A percentile compares a stretch with the other conserved stretches of the same genome.
phyloP scores from a whole-genome alignment of 1,140 invertebrate genomes.

The Lethocerus indicus region DNA sequence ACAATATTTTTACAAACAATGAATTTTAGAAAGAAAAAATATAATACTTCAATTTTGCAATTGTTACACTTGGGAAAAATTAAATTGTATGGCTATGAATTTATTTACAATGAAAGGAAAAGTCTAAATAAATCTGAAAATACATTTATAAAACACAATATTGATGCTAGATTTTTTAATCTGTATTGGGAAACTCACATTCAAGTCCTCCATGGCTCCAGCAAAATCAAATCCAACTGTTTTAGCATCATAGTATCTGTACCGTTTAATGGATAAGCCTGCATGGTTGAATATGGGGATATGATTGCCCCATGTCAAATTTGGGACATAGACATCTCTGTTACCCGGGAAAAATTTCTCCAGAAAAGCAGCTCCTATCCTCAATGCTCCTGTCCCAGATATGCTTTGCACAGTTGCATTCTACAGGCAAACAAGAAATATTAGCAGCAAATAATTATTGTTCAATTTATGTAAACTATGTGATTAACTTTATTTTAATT shows the following conservation, averaged over 20 bases:
- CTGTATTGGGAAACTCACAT: conserved; percentile 55
- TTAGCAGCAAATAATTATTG: neutral
- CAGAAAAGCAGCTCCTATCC: conserved; percentile 81
- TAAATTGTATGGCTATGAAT: too few species aligned
- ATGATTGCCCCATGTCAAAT: conserved; percentile 98
- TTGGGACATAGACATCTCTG: conserved; percentile 82
- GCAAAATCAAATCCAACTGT: conserved; percentile 91
- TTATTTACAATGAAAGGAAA: too few species aligned
- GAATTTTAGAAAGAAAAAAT: too few species aligned
- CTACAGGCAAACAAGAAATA: conserved; percentile 33
- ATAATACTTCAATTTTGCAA: too few species aligned
- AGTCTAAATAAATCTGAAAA: too few species aligned
- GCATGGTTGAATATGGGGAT: conserved; percentile 83
- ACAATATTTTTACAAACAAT: too few species aligned
- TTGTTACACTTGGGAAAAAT: too few species aligned
- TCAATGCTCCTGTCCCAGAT: conserved; percentile 93
- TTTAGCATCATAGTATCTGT: conserved; percentile 90
- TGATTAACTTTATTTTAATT: neutral
- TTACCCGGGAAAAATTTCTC: conserved; percentile 66
- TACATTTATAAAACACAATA: too few species aligned
- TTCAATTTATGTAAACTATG: neutral
- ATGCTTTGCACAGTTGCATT: conserved; percentile 73
- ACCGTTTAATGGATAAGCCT: conserved; percentile 72
- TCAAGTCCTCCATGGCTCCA: conserved; percentile 81
- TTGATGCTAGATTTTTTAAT: too few species aligned